Percentiles rank a stretch among this genome's conserved stretches.
These are phyloP conservation scores for Eidolon dupreanum DNA, from an alignment of 2,797 vertebrate genomes.

Conservation along the genomic window DNA sequence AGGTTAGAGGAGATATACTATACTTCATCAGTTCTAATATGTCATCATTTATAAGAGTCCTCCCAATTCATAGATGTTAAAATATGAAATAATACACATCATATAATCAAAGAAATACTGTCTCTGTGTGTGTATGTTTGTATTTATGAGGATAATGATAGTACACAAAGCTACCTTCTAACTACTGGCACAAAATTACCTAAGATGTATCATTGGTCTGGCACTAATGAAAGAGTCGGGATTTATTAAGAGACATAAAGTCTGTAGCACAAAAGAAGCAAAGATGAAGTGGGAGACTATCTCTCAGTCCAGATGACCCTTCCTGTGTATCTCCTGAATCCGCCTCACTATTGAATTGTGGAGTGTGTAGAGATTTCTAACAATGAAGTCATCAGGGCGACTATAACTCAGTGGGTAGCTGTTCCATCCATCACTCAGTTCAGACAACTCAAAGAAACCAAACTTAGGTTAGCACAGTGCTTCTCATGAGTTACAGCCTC, in stretches of 20 bases:
- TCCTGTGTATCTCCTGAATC: neutral
- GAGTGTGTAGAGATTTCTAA: neutral
- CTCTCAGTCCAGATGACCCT: neutral
- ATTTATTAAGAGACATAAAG: constrained; percentile 16
- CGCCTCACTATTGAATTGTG: neutral
- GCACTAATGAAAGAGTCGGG: neutral
- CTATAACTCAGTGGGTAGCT: neutral
- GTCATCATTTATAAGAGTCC: neutral
- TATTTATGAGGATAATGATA: neutral
- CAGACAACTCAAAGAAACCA: neutral
- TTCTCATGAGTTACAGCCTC: neutral
- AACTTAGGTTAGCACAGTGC: neutral
- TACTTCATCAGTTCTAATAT: neutral
- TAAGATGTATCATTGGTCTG: neutral
- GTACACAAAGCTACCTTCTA: neutral
- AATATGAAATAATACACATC: neutral
- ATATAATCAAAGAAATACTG: neutral
- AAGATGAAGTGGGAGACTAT: neutral
- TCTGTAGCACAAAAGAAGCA: neutral
- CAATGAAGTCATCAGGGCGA: neutral
- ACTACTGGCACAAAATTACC: neutral
- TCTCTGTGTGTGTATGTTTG: neutral
- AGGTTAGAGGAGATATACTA: neutral
- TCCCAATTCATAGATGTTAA: neutral
- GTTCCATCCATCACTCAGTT: neutral